These are phyloP conservation scores for Cryptocephalus moraei DNA, from an alignment of 2,888 invertebrate species.

Conservation along the genomic window DNA sequence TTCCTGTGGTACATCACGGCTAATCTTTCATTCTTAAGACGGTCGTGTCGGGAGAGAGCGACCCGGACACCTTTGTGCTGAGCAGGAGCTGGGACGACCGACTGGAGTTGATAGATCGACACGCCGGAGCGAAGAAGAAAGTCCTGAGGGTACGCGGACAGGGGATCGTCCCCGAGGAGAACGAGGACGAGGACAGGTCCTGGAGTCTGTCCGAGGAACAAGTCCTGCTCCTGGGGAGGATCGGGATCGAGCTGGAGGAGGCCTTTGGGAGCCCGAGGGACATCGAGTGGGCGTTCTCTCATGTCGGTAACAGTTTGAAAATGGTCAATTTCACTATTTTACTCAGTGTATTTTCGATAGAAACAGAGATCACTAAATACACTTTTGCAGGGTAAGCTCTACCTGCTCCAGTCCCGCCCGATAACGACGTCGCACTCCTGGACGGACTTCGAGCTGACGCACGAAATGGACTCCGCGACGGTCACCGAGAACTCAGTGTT, in stretches of 20 bases:
- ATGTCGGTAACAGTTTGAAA: conserved; percentile 32
- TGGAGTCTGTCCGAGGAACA: conserved; percentile 48
- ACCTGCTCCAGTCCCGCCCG: conserved; percentile 66
- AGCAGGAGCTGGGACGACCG: conserved; percentile 40
- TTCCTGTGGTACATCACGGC: neutral
- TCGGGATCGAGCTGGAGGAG: conserved; percentile 52
- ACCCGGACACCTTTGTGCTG: conserved; percentile 64
- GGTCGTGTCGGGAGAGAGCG: conserved; percentile 67
- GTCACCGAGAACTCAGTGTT: conserved; percentile 53
- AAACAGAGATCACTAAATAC: too few species aligned
- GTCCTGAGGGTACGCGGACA: conserved; percentile 40
- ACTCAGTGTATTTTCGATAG: too few species aligned
- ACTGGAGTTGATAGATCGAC: conserved; percentile 33
- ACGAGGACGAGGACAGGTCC: conserved; percentile 26
- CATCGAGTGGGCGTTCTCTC: conserved; percentile 68
- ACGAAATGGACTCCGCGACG: conserved; percentile 64
- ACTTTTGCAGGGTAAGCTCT: conserved; percentile 44
- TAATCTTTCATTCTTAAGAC: conserved; percentile 43
- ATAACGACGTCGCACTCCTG: conserved; percentile 64
- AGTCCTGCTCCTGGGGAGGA: conserved; percentile 44
- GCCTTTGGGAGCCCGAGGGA: conserved; percentile 62
- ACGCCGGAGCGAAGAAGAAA: conserved; percentile 46
- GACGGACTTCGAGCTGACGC: conserved; percentile 67
- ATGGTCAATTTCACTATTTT: too few species aligned
- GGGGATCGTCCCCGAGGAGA: conserved; percentile 19